Evolutionary conservation across 1,140 invertebrate genomes (phyloP), one percentile per base, ranked within the genome.

Genomic region (Meloidogyne hapla): DNA sequence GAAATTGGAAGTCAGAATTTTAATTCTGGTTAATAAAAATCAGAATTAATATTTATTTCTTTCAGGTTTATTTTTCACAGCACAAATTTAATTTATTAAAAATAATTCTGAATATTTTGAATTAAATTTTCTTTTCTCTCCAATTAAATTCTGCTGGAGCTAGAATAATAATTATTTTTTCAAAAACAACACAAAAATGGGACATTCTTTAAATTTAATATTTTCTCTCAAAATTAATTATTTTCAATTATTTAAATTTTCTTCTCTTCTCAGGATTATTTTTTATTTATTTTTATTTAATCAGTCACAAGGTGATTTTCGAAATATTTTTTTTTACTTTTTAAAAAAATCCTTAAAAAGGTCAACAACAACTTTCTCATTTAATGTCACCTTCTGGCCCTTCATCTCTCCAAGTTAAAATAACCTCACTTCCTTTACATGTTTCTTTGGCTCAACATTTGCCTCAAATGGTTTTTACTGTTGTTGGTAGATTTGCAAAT

Each of bases 371-470:
- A 25, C 38, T 62, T 56, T n/a, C 70, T 56, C 21, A 62, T 48
- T 56, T 72, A 26, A 21, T 62, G 23, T 10, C 70, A 28, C 56
- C 76, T 42, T 78, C 76, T 9, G 48, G 48, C 4, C 0, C 18
- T 9, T 42, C 75, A n/a, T 42, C 42, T 18, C 85, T 81, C 25
- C 84, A 86, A 81, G 84, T 86, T 15, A 86, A 86, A 73, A 87
- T 86, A 45, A 78, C 86, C 8, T 79, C 79, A 28, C 77, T 83
- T 63, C 83, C 86, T 10, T 87, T 87, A 48, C 84, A 69, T 25
- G 85, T 87, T 12, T 66, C 85, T 18, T 83, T 79, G 68, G 83
- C 84, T 12, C 79, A 84, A 66, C 85, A 87, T 61, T 79, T 86
- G 12, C 77, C 68, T 67, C 76, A 86, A 79, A 81, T 86, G 28